Percentiles rank a stretch among this genome's conserved stretches.
phyloP scores from a whole-genome alignment of 2,797 vertebrate species.

The Hypotaenidia okinawae region DNA sequence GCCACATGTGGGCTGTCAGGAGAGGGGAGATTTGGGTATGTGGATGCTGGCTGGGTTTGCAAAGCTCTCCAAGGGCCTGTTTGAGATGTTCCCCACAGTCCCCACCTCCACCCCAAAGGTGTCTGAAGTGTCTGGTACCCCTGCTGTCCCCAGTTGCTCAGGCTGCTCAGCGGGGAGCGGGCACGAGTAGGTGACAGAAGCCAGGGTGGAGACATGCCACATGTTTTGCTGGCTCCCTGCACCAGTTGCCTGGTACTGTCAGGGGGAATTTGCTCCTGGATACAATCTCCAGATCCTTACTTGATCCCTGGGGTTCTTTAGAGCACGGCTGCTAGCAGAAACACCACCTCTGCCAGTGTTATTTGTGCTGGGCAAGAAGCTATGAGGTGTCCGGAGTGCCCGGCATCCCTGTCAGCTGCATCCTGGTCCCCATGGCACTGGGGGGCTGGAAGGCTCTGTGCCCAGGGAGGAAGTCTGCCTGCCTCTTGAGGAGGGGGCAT shows the following conservation, averaged over 20 bases:
- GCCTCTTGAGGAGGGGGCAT: neutral
- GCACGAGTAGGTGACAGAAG: neutral
- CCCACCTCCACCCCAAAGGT: neutral
- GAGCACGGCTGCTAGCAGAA: neutral
- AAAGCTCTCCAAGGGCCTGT: neutral
- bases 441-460: neutral
- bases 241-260: neutral
- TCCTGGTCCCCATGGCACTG: neutral
- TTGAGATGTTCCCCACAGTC: neutral
- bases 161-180: neutral
- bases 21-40: neutral
- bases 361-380: neutral
- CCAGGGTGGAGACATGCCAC: fast-evolving
- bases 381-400: neutral
- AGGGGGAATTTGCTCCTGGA: neutral
- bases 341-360: neutral
- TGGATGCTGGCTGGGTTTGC: neutral
- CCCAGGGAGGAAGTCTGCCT: neutral
- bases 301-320: neutral
- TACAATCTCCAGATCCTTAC: neutral
- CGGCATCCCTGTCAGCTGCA: neutral
- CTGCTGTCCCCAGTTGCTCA: neutral
- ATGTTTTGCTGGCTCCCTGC: neutral
- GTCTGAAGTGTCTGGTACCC: fast-evolving
- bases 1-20: neutral